Evolutionary conservation across 1,140 invertebrate species (phyloP).

Genomic region (Caenorhabditis inopinata): DNA sequence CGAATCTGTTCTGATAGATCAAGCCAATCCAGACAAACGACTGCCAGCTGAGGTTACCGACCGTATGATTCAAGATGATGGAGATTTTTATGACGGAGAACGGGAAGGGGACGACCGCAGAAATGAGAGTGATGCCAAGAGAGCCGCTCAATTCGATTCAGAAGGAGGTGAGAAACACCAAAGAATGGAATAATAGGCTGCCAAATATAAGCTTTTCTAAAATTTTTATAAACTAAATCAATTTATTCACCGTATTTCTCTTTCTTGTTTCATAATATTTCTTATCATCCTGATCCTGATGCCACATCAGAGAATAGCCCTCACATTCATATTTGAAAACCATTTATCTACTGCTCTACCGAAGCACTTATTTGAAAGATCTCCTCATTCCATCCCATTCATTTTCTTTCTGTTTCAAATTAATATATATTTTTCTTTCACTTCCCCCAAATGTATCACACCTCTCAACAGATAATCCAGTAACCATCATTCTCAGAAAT

Average conservation of each 20-base stretch:
- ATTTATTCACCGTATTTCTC: background rate
- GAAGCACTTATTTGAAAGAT: background rate
- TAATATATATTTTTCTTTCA: background rate
- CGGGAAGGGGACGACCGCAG: slow-evolving; percentile 84
- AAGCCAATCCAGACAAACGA: slow-evolving; percentile 60
- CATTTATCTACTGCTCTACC: background rate
- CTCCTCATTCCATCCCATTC: background rate
- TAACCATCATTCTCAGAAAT: too few relatives aligned
- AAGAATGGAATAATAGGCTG: background rate
- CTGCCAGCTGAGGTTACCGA: slow-evolving; percentile 75
- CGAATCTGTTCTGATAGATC: slow-evolving; percentile 38
- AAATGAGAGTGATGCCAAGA: slow-evolving; percentile 75
- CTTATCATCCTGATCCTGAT: too few relatives aligned
- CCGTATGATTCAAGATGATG: slow-evolving; percentile 89
- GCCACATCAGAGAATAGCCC: too few relatives aligned
- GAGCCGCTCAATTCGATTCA: slow-evolving; percentile 35
- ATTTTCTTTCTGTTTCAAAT: background rate
- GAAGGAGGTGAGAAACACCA: background rate
- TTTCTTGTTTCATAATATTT: background rate
- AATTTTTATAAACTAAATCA: too few relatives aligned
- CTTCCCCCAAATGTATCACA: background rate
- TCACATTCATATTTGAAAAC: too few relatives aligned
- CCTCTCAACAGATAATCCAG: background rate
- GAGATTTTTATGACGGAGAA: slow-evolving; percentile 94
- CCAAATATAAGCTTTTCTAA: too few relatives aligned